phyloP scores from a whole-genome alignment of 2,888 invertebrate genomes.

The Zele albiditarsus region DNA sequence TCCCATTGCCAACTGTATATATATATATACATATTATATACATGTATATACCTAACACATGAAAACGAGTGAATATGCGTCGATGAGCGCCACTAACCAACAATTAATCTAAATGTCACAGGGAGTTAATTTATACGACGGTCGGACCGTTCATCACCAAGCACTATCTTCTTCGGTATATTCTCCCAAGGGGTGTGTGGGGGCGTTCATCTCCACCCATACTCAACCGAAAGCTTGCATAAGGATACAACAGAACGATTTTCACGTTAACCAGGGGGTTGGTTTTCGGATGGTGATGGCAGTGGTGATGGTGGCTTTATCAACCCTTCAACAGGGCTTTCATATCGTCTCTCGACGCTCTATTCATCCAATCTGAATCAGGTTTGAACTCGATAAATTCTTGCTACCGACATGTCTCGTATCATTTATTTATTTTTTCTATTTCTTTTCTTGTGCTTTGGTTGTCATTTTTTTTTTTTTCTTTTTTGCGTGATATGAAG shows the following conservation, averaged over 20 bases:
- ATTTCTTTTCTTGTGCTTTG: slow-evolving; percentile 10
- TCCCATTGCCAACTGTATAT: background rate
- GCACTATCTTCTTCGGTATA: slow-evolving; percentile 64
- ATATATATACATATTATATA: background rate
- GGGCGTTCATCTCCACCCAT: slow-evolving; percentile 9
- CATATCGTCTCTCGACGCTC: slow-evolving; percentile 54
- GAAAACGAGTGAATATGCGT: slow-evolving; percentile 37
- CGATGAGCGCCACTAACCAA: slow-evolving; percentile 54
- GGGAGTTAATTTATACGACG: slow-evolving; percentile 69
- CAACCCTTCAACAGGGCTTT: slow-evolving; percentile 66
- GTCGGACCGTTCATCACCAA: slow-evolving; percentile 65
- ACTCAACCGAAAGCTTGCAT: slow-evolving; percentile 15
- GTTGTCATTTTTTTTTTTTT: no score
- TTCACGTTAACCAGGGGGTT: slow-evolving; percentile 54
- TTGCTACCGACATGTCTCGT: slow-evolving; percentile 3
- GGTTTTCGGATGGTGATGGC: slow-evolving; percentile 35
- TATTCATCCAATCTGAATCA: slow-evolving; percentile 40
- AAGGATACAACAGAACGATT: slow-evolving; percentile 52
- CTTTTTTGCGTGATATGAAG: background rate
- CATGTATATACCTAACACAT: background rate
- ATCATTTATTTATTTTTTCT: background rate
- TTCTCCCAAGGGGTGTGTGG: slow-evolving; percentile 48
- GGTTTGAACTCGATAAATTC: slow-evolving; percentile 35
- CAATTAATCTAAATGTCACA: slow-evolving; percentile 71
- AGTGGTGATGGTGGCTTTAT: slow-evolving; percentile 60